Conservation (phyloP, 2,113 vertebrate species). For the Stictonetta naevosa region DNA sequence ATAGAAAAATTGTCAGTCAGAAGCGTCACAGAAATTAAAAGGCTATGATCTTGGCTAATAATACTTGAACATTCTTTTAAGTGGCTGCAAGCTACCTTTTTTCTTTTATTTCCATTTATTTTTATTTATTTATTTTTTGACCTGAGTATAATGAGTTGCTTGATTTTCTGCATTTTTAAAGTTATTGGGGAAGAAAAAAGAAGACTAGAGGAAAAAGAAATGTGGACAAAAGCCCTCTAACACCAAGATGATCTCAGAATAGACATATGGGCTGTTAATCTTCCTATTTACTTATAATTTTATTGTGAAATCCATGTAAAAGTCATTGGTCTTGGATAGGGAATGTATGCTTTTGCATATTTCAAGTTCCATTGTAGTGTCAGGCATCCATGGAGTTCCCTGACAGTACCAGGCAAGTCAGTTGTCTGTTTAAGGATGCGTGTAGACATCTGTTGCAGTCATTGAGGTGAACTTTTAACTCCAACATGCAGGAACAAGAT, state of each 20-base stretch:
- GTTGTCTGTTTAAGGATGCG: constrained; percentile 9
- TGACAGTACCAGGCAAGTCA: neutral
- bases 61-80: neutral
- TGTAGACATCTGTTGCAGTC: neutral
- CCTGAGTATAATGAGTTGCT: neutral
- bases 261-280: neutral
- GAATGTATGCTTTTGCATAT: neutral
- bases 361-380: neutral
- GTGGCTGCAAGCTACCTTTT: neutral
- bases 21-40: neutral
- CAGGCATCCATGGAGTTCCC: neutral
- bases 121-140: neutral
- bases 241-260: neutral
- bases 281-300: neutral
- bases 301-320: neutral
- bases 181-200: neutral
- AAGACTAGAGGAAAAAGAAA: neutral
- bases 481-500: constrained; percentile 1
- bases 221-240: neutral
- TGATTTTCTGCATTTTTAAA: neutral
- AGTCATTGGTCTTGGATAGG: neutral
- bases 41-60: neutral
- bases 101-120: neutral
- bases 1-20: neutral
- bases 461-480: constrained; percentile 24